Evolutionary conservation across 2,113 vertebrate species (phyloP).

Genomic region (Eurypyga helias): DNA sequence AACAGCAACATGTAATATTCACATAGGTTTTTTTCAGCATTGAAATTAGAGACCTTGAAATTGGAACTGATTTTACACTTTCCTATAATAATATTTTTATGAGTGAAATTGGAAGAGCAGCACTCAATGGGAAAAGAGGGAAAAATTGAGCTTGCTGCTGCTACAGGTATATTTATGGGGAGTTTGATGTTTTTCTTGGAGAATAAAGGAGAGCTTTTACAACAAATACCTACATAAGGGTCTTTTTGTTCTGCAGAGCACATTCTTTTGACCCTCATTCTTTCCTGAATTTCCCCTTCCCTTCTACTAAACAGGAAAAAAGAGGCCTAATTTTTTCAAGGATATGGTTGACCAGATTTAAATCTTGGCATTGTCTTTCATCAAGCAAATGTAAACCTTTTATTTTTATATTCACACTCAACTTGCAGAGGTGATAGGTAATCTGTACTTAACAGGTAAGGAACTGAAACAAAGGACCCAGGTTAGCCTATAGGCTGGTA

Average conservation of each 20-base stretch:
- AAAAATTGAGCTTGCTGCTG: not conserved
- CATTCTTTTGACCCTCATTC: not conserved
- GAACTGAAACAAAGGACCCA: not conserved
- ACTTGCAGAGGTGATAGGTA: not conserved
- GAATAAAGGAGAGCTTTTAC: not conserved
- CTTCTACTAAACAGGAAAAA: not conserved
- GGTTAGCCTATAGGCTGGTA: not conserved
- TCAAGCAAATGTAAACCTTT: not conserved
- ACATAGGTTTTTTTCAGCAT: not conserved
- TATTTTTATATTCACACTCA: not conserved
- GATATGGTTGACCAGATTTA: not conserved
- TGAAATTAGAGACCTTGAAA: constrained; percentile 31
- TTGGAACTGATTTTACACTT: constrained; percentile 35
- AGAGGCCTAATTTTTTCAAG: not conserved
- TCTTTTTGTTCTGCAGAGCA: not conserved
- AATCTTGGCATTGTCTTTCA: not conserved
- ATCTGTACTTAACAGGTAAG: not conserved
- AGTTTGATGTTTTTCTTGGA: constrained; percentile 4
- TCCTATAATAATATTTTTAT: constrained; percentile 49
- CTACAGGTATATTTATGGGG: not conserved
- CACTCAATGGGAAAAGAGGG: not conserved
- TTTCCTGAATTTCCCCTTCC: not conserved
- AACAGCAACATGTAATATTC: not conserved
- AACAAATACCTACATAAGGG: not conserved
- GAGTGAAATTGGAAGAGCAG: constrained; percentile 41